Evolutionary conservation across 2,113 vertebrate genomes (phyloP).

Genomic region (Aptenodytes forsteri): DNA sequence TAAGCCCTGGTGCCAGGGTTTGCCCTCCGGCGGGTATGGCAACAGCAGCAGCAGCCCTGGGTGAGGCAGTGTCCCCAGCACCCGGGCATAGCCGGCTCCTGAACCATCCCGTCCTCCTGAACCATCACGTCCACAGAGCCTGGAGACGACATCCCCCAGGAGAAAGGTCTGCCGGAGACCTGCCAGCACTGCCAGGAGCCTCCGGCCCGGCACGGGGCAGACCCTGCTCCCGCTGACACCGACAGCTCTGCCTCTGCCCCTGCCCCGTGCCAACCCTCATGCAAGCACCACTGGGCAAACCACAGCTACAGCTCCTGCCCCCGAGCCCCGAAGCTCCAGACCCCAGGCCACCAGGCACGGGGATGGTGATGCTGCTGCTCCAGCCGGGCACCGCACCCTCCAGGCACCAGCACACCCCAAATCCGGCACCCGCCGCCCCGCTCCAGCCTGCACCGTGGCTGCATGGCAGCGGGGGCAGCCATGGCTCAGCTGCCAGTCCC

Average conservation of each 20-base stretch:
- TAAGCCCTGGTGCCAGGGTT: not conserved
- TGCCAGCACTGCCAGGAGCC: not conserved
- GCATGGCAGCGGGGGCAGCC: fast-evolving
- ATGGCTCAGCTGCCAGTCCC: not conserved
- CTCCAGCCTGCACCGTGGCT: not conserved
- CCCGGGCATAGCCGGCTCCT: not conserved
- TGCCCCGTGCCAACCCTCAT: fast-evolving
- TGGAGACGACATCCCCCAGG: fast-evolving
- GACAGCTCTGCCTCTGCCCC: not conserved
- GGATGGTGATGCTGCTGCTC: fast-evolving
- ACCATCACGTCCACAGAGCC: fast-evolving
- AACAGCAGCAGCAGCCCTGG: not conserved
- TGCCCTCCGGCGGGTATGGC: not conserved
- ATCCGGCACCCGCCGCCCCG: fast-evolving
- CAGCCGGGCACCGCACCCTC: fast-evolving
- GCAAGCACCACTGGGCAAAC: not conserved
- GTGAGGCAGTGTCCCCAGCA: not conserved
- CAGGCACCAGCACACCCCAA: not conserved
- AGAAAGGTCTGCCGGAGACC: not conserved
- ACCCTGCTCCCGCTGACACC: not conserved
- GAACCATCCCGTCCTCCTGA: too few relatives aligned
- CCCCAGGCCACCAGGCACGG: fast-evolving
- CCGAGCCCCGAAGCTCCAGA: not conserved
- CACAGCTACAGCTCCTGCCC: not conserved
- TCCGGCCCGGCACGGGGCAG: too few relatives aligned